phyloP scores from a whole-genome alignment of 2,888 invertebrate species.

The Chrysolina oricalcia region DNA sequence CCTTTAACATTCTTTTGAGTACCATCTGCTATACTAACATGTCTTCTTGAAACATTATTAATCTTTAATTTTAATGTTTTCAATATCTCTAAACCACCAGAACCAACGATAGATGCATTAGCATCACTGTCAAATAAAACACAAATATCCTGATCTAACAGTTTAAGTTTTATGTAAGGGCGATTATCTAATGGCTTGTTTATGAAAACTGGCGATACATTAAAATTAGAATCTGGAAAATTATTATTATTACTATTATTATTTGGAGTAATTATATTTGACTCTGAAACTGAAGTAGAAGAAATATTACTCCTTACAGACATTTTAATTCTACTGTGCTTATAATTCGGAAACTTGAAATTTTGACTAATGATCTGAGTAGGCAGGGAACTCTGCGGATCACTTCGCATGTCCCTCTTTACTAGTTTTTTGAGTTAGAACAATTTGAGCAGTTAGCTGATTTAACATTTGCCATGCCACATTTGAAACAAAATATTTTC shows the following conservation, averaged over 20 bases:
- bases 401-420: neutral
- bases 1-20: neutral
- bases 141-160: neutral
- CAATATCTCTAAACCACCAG: slow-evolving; percentile 18
- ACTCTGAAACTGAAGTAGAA: neutral
- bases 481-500: slow-evolving; percentile 23
- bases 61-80: slow-evolving; percentile 1
- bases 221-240: neutral
- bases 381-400: neutral
- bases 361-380: neutral
- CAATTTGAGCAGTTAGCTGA: neutral
- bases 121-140: slow-evolving; percentile 32
- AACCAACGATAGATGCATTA: slow-evolving; percentile 17
- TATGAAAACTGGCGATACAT: neutral
- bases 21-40: slow-evolving; percentile 36
- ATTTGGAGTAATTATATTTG: too few species aligned
- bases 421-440: slow-evolving; percentile 10
- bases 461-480: slow-evolving; percentile 16
- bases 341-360: neutral
- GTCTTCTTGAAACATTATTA: neutral
- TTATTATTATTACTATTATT: neutral
- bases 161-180: slow-evolving; percentile 17
- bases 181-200: neutral
- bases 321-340: neutral
- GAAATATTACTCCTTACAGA: too few species aligned